Base-by-base conservation (phyloP, 2,888 invertebrate genomes). In the Parnassius apollo region DNA sequence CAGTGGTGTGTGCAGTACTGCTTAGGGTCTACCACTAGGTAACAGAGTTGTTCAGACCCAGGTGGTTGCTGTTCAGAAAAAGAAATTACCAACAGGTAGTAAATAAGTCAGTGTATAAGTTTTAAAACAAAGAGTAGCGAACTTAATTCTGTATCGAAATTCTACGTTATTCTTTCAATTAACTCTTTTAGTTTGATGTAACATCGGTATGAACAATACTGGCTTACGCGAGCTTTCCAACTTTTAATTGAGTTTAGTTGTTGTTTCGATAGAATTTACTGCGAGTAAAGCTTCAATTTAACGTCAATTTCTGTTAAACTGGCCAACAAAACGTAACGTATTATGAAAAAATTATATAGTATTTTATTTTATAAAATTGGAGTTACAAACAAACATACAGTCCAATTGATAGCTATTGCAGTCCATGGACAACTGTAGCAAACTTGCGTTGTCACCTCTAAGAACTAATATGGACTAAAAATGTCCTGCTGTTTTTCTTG, bases 211-310 rank as follows among this genome's bases (percentile, higher is more conserved):
- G 63, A 60, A 64, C 64, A 64, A 60, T 64, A 60, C 60, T 64
- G 64, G 60, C 64, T 64, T 64, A 63, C 64, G 60, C 59, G 60
- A 52, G 64, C 64, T 64, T 64, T 60, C 64, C 57, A 64, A 64
- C 64, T 64, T 64, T 64, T 64, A 64, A 64, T 64, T 64, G 64
- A 64, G 64, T 64, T 64, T 64, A 64, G 60, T 64, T 64, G 64
- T 64, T 64, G 60, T 60, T 64, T 64, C 64, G 60, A 64, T 64
- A 64, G 64, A 64, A 64, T 64, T 64, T 64, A 60, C 64, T 60
- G 57, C 56, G 46, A 64, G 64, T 57, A 64, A 64, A 64, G 57
- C 64, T 64, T 64, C 60, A 60, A 60, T 64, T 60, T 59, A 60
- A 44, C 56, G 56, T 64, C 64, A 50, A 60, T 64, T 64, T 42